These are phyloP conservation scores for Cyrtodaria siliqua DNA, from an alignment of 2,888 invertebrate genomes.

Conservation along the genomic window DNA sequence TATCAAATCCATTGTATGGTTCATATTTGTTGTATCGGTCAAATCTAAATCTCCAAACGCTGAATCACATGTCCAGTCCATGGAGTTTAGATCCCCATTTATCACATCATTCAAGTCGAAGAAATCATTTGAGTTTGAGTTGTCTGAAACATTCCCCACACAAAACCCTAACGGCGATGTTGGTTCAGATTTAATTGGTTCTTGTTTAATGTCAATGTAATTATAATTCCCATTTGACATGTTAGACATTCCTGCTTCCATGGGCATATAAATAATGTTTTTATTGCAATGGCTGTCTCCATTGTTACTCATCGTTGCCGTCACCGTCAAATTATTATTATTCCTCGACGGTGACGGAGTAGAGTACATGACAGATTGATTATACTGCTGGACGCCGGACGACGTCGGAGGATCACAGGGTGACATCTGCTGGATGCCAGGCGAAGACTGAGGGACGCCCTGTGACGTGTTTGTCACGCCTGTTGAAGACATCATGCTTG, in stretches of 20 bases:
- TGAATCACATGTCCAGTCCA: slow-evolving; percentile 81
- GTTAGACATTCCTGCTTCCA: slow-evolving; percentile 2
- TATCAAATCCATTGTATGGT: slow-evolving; percentile 63
- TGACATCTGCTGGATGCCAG: neutral
- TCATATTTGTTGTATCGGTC: slow-evolving; percentile 70
- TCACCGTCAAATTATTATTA: too few species aligned
- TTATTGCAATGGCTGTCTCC: neutral
- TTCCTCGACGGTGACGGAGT: neutral
- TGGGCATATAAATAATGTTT: slow-evolving; percentile 14
- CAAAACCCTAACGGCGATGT: slow-evolving; percentile 23
- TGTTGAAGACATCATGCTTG: slow-evolving; percentile 20
- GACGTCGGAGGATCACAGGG: too few species aligned
- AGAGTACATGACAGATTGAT: neutral
- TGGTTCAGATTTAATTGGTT: slow-evolving; percentile 46
- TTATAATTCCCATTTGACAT: slow-evolving; percentile 4
- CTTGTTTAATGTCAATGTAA: slow-evolving; percentile 31
- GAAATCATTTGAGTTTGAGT: slow-evolving; percentile 68
- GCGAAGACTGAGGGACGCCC: too few species aligned
- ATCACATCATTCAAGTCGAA: slow-evolving; percentile 79
- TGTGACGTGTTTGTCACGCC: slow-evolving; percentile 3
- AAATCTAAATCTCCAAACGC: slow-evolving; percentile 76
- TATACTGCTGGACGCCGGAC: neutral
- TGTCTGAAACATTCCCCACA: slow-evolving; percentile 24
- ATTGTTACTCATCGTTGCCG: too few species aligned
- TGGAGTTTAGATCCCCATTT: slow-evolving; percentile 74